Base-by-base conservation (phyloP, 2,888 invertebrate species). In the Eupithecia pulchellata region DNA sequence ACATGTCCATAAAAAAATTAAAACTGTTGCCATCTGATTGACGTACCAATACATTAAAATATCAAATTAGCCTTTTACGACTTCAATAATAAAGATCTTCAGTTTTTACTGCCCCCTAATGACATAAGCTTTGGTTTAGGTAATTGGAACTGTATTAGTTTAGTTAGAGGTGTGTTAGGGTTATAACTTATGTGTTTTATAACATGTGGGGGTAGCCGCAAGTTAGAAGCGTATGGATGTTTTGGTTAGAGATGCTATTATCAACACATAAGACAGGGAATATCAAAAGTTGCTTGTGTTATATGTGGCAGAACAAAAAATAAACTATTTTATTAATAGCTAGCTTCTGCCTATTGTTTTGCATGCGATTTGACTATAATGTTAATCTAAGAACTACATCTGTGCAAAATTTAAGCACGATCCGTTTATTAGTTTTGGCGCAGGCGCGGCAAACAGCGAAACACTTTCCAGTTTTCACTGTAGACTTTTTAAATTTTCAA, bases 141-240 rank as follows among this genome's bases (percentile, higher is more conserved):
- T 81, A 79, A 84, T 84, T 84, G 82, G 77, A 78, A 82, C 79
- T 78, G 78, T 81, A 82, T 84, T 82, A 79, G 77, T 79, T 77
- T 80, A 81, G 80, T 79, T 79, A 79, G 76, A 81, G 80, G 81
- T 75, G 75, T 73, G 68, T 77, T 80, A 78, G 75, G 78, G 79
- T 77, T 78, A 74, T 57, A 69, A 64, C 70, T 25, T 78, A 29
- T 73, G 62, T 64, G 65, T 77, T 76, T 72, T 71, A 64, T 11
- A 47, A 52, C 25, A 0, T 47, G 9, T 52, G 13, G 58, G 29
- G 14, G 27, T 17, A 11, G 11, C 62, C 32, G 57, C 61, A 68
- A 66, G 72, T 70, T 64, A 72, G 29, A 55, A 64, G 66, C 64
- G 34, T 17, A 32, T 32, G 32, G 64, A 47, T 47, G 20, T 32